Conservation (phyloP, 2,888 invertebrate genomes). For the Heliconius cydno region DNA sequence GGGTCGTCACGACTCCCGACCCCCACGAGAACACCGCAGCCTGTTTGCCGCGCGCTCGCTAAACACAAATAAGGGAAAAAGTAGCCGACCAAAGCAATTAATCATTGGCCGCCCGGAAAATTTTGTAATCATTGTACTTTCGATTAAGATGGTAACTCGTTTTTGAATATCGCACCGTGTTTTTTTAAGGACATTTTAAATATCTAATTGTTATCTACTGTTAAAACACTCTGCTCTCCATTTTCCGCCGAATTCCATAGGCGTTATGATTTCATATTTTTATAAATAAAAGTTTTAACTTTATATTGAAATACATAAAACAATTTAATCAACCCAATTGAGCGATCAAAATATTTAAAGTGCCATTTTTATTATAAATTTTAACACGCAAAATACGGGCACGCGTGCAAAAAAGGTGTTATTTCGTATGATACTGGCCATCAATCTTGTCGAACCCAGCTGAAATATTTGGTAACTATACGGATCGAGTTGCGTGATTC, state of each 20-base stretch:
- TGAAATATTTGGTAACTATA: constrained; percentile 38
- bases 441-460: constrained; percentile 36
- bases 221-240: no score
- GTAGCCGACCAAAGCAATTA: constrained; percentile 66
- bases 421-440: constrained; percentile 32
- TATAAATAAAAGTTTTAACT: neutral
- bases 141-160: constrained; percentile 38
- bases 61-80: constrained; percentile 70
- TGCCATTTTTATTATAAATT: neutral
- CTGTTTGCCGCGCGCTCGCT: constrained; percentile 67
- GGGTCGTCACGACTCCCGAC: constrained; percentile 60
- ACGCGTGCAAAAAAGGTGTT: constrained; percentile 33
- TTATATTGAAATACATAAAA: neutral
- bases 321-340: neutral
- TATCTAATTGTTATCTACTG: neutral
- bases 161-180: constrained; percentile 1
- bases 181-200: neutral
- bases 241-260: no score
- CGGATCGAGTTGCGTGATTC: constrained; percentile 36
- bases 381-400: constrained; percentile 8
- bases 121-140: constrained; percentile 46
- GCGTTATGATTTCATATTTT: neutral
- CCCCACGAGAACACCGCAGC: constrained; percentile 60
- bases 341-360: constrained; percentile 4
- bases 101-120: constrained; percentile 62